Evolutionary conservation across 2,888 invertebrate species (phyloP), one percentile per base, ranked within the genome.

Genomic region (Arctia plantaginis): DNA sequence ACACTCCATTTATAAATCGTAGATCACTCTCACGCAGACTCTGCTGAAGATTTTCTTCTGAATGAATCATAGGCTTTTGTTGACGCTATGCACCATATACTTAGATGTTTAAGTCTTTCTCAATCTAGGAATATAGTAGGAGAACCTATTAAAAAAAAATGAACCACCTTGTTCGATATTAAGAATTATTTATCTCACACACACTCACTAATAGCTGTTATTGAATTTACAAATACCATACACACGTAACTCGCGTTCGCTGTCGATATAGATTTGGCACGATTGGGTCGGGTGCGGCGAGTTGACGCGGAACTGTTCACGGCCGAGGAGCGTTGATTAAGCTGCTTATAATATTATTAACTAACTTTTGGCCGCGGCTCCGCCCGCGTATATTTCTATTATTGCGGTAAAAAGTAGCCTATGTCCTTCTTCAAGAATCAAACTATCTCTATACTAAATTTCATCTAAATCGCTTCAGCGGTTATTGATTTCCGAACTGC

Each of bases 191-290:
- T 62, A 62, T 62, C 30, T 30, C 18, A 15, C 15, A 15, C 15
- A 47, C n/a, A 15, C 27, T 20, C 30, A 62, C 18, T 18, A 30
- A 30, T 62, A 30, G 15, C 62, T 62, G 30, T 62, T 62, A 15
- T 62, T 62, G 62, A 62, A 15, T 30, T 62, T 7, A 62, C 62
- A 62, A 15, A 62, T 30, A 51, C 12, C 18, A 27, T n/a, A 27
- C 30, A 62, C 62, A 30, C 62, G 62, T 30, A n/a, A 27, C n/a
- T n/a, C 51, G 35, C 39, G 30, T 27, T 30, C 44, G 67, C 35
- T 51, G 47, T 27, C 23, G 13, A 70, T 64, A 47, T 23, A 65
- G 33, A 73, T 77, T 83, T 84, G 82, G 81, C 81, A 76, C 78
- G 77, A 76, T 73, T 73, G 75, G 68, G 71, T 78, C 77, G 82